Evolutionary conservation across 30 jellyfish, hydroid and myxozoan species (phyloP).

Genomic region (Aurelia sp.): DNA sequence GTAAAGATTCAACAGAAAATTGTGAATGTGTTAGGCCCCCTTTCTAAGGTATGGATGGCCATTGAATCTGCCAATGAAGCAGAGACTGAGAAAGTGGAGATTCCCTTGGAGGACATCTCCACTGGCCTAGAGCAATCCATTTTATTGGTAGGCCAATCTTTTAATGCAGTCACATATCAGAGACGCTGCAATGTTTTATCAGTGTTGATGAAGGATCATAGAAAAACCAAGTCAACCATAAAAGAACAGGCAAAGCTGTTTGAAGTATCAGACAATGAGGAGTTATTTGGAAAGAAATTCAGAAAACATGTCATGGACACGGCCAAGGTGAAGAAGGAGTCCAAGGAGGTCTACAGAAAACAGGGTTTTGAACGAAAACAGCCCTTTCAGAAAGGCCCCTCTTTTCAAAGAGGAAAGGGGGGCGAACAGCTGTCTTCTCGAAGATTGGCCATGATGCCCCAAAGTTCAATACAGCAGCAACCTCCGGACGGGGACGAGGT

Average conservation of each 20-base stretch:
- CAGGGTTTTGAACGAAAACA: conserved; percentile 15
- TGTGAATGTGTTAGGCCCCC: too few relatives aligned
- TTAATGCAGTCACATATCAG: too few relatives aligned
- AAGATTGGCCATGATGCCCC: not conserved
- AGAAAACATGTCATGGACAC: conserved; percentile 29
- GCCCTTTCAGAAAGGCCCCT: conserved; percentile 48
- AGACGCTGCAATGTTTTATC: too few relatives aligned
- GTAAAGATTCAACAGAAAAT: not conserved
- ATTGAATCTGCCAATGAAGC: too few relatives aligned
- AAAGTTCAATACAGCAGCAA: not conserved
- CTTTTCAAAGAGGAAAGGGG: conserved; percentile 38
- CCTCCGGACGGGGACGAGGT: conserved; percentile 3
- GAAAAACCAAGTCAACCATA: conserved; percentile 10
- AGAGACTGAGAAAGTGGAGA: too few relatives aligned
- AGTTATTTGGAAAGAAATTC: conserved; percentile 9
- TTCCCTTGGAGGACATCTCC: too few relatives aligned
- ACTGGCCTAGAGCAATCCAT: too few relatives aligned
- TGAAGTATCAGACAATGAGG: conserved; percentile 1
- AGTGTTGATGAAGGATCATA: not conserved
- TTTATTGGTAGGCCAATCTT: too few relatives aligned
- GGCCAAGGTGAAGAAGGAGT: conserved; percentile 33
- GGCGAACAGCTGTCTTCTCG: conserved; percentile 21
- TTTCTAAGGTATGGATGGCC: too few relatives aligned
- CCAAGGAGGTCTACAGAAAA: conserved; percentile 10
- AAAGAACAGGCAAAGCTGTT: conserved; percentile 9